Conservation (phyloP, 2,888 invertebrate genomes). For the Meiosimyza decipiens region DNA sequence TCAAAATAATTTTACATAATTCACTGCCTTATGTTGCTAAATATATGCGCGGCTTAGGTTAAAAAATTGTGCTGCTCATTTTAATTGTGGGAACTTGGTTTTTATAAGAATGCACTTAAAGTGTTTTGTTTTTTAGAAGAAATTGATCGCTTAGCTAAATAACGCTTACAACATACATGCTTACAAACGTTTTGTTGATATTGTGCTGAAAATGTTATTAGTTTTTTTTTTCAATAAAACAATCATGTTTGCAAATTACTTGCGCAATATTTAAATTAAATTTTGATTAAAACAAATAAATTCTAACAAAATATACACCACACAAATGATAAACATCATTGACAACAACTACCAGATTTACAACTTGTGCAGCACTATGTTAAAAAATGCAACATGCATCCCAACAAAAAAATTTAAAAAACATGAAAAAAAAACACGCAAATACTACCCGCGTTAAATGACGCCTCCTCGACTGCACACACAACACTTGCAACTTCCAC, state of each 20-base stretch:
- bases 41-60: background rate
- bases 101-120: no score
- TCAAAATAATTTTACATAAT: slow-evolving; percentile 27
- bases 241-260: background rate
- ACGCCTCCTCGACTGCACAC: background rate
- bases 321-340: background rate
- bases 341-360: slow-evolving; percentile 3
- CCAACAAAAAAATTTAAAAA: no score
- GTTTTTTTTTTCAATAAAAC: no score
- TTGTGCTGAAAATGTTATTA: no score
- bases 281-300: slow-evolving; percentile 1
- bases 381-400: background rate
- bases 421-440: no score
- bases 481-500: no score
- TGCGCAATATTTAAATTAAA: slow-evolving; percentile 26
- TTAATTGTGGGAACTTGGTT: no score
- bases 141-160: no score
- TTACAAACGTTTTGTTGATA: no score
- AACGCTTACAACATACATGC: no score
- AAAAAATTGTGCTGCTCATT: no score
- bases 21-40: slow-evolving; percentile 11
- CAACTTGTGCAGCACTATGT: background rate
- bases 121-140: no score
- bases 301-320: background rate
- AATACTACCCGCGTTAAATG: background rate